phyloP scores from a whole-genome alignment of 2,797 vertebrate species.

The Malacoraja senta region DNA sequence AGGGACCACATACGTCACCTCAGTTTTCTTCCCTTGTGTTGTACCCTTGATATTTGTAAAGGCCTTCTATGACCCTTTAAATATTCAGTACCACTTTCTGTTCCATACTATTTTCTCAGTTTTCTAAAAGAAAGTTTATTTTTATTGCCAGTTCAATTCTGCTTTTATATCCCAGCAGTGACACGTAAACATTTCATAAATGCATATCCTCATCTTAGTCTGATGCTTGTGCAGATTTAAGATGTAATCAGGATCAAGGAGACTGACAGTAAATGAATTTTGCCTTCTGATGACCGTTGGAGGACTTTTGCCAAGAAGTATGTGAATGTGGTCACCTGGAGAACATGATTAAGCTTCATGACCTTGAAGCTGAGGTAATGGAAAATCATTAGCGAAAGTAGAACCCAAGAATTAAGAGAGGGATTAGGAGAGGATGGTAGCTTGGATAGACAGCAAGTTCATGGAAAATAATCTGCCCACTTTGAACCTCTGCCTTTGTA shows the following conservation, averaged over 20 bases:
- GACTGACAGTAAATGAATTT: not conserved
- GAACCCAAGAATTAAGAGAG: not conserved
- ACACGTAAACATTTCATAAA: not conserved
- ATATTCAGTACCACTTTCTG: not conserved
- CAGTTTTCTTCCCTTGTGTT: not conserved
- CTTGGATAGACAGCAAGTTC: not conserved
- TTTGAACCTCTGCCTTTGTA: not conserved
- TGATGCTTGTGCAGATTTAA: not conserved
- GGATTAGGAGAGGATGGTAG: not conserved
- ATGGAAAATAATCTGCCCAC: not conserved
- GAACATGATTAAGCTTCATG: not conserved
- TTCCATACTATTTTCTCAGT: too few relatives aligned
- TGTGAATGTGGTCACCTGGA: not conserved
- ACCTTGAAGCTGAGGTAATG: not conserved
- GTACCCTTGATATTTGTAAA: not conserved
- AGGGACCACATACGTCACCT: not conserved
- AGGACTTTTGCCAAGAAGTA: not conserved
- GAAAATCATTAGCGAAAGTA: not conserved
- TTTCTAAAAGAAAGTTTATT: not conserved
- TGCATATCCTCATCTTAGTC: not conserved
- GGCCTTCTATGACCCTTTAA: not conserved
- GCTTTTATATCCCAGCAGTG: not conserved
- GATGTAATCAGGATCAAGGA: not conserved
- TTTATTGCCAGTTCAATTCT: not conserved
- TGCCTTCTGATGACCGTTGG: not conserved